Evolutionary conservation across 2,113 vertebrate species (phyloP).

Genomic region (Prietella phreatophila): DNA sequence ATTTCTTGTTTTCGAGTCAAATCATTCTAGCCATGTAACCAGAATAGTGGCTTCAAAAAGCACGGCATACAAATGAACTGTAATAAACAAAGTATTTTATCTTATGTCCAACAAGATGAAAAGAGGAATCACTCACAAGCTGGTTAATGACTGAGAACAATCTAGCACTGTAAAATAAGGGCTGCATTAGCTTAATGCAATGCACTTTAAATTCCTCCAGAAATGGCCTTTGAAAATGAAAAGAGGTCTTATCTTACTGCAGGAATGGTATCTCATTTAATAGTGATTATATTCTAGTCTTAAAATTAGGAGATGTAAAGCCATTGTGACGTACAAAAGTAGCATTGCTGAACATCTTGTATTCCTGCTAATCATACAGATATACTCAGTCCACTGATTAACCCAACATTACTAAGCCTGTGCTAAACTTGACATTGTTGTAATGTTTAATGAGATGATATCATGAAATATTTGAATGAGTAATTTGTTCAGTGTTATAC

Average conservation of each 20-base stretch:
- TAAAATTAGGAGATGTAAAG: slow-evolving; percentile 2
- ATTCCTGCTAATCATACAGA: background rate
- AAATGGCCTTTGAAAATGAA: slow-evolving; percentile 37
- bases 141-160: slow-evolving; percentile 46
- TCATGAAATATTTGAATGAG: background rate
- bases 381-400: background rate
- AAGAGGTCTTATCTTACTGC: slow-evolving; percentile 14
- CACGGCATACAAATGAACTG: slow-evolving; percentile 46
- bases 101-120: slow-evolving; percentile 41
- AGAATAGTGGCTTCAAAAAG: slow-evolving; percentile 41
- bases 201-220: slow-evolving; percentile 39
- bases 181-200: slow-evolving; percentile 48
- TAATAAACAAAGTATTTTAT: slow-evolving; percentile 46
- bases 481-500: background rate
- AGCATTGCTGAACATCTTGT: background rate
- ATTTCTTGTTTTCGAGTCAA: slow-evolving; percentile 39
- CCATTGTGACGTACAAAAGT: background rate
- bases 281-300: slow-evolving; percentile 26
- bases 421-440: background rate
- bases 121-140: slow-evolving; percentile 37
- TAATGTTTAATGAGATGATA: background rate
- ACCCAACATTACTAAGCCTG: background rate
- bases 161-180: slow-evolving; percentile 31
- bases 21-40: slow-evolving; percentile 20
- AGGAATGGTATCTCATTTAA: background rate